Base-by-base conservation (phyloP, 2,888 invertebrate genomes). In the Aphidoletes aphidimyza region DNA sequence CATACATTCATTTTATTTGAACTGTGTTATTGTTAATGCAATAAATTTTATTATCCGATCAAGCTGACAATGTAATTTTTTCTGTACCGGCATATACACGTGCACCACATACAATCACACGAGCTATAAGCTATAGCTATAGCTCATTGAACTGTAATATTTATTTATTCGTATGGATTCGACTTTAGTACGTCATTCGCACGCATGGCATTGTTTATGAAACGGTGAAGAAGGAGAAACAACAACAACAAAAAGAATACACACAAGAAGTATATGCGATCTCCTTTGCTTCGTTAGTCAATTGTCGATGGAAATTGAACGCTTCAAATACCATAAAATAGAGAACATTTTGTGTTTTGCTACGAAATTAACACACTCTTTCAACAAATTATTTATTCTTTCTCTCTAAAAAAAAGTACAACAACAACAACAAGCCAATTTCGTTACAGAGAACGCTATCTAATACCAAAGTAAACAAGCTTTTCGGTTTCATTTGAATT, bases 41-140 rank as follows among this genome's bases (percentile, higher is more conserved):
- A 69, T 69, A 69, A 69, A 69, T 69, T 69, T 69, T 30, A 69
- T 69, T 69, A 69, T 69, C 69, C 9, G 69, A 69, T 69, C 69
- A 69, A 69, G 34, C 69, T 69, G 34, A 69, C 69, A 69, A 69
- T 34, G 69, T 30, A 14, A 11, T 22, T 54, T 22, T 54, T 9
- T 47, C 2, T 47, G 17, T 47, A 39, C 39, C 11, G 6, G 39
- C 5, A 11, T 47, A 19, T 47, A 54, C 54, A 54, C 54, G 54
- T 54, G 54, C 54, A 54, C 17, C 14, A 17, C 47, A 47, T 47
- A 2, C 14, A 47, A n/a, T n/a, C n/a, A n/a, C n/a, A n/a, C n/a
- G n/a, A n/a, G n/a, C n/a, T n/a, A n/a, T n/a, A n/a, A n/a, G n/a
- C 17, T 17, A 47, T 17, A 54, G 3, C n/a, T 39, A 39, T 39